These are phyloP conservation scores for Hemibagrus guttatus DNA, from an alignment of 2,797 vertebrate species.

Conservation along the genomic window DNA sequence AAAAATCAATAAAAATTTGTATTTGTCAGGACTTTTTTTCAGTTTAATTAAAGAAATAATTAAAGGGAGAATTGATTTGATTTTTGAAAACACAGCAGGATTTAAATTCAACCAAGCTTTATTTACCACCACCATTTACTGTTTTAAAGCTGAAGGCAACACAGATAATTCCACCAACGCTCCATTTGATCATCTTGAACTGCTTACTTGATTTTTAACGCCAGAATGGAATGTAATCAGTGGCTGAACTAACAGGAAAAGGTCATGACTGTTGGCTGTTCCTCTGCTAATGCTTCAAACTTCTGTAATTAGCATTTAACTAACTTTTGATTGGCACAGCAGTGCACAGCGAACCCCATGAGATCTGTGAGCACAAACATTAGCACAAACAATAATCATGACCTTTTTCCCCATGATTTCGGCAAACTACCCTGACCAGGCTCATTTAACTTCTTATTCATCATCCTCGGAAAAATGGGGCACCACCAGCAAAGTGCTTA, in stretches of 20 bases:
- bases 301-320: conserved; percentile 39
- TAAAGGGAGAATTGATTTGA: neutral
- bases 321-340: conserved; percentile 46
- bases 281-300: conserved; percentile 30
- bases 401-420: conserved; percentile 39
- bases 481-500: conserved; percentile 17
- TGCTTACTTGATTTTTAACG: conserved; percentile 24
- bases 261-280: conserved; percentile 32
- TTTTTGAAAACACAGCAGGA: neutral
- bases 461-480: conserved; percentile 25
- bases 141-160: neutral
- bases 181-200: conserved; percentile 8
- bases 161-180: neutral
- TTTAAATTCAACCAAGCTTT: neutral
- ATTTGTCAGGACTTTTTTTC: neutral
- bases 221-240: neutral
- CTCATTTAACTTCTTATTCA: conserved; percentile 37
- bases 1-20: neutral
- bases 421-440: conserved; percentile 31
- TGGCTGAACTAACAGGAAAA: conserved; percentile 27
- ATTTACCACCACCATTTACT: neutral
- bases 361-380: conserved; percentile 28
- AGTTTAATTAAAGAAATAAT: neutral
- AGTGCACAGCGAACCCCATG: conserved; percentile 19
- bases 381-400: conserved; percentile 40